phyloP scores from a whole-genome alignment of 1,140 invertebrate genomes.

The Eubasilissa regina region DNA sequence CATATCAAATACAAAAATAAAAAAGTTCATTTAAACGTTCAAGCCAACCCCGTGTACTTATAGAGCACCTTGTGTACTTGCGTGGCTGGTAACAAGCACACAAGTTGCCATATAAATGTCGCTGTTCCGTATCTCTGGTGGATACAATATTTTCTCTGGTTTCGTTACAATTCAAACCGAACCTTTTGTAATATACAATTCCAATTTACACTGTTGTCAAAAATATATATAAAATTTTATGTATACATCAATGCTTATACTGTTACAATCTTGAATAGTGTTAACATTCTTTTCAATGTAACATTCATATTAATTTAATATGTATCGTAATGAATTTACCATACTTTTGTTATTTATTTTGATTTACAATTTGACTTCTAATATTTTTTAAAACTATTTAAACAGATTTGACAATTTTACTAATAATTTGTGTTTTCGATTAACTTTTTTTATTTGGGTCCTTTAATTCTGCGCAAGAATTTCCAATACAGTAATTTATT shows the following conservation, averaged over 20 bases:
- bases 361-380: no score
- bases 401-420: not conserved
- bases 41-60: conserved; percentile 32
- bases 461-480: not conserved
- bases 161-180: not conserved
- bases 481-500: no score
- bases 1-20: conserved; percentile 37
- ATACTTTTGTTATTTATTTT: no score
- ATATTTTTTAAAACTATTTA: conserved; percentile 14
- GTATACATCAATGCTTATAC: conserved; percentile 33
- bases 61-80: conserved; percentile 49
- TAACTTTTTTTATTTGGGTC: not conserved
- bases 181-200: conserved; percentile 8
- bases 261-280: not conserved
- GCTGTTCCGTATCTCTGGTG: not conserved
- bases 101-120: conserved; percentile 25
- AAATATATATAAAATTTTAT: conserved; percentile 44
- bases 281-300: not conserved
- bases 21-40: conserved; percentile 25
- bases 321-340: no score
- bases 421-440: not conserved
- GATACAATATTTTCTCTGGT: not conserved
- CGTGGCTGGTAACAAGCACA: conserved; percentile 57
- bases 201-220: conserved; percentile 50
- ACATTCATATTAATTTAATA: not conserved